These are phyloP conservation scores for Axea sp. DNA, from an alignment of 2,888 invertebrate species.

Conservation along the genomic window DNA sequence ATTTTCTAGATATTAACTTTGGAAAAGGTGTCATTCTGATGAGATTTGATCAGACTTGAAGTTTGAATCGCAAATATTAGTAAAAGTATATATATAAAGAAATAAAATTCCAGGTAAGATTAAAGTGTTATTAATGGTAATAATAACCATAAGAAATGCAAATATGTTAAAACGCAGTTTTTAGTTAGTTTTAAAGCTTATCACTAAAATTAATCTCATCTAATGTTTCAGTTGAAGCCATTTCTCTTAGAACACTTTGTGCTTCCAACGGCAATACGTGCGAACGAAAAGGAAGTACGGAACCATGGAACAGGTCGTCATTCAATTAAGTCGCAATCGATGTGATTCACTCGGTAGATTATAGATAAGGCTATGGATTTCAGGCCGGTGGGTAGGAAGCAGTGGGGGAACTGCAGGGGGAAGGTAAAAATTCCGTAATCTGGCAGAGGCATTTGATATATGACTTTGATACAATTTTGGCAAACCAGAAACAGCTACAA, in stretches of 20 bases:
- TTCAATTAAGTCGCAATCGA: constrained; percentile 59
- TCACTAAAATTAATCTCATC: constrained; percentile 22
- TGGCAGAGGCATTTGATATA: constrained; percentile 46
- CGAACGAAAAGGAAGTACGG: constrained; percentile 37
- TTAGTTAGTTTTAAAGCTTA: no score
- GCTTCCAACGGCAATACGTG: constrained; percentile 15
- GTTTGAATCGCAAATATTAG: no score
- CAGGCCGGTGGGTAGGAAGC: no score
- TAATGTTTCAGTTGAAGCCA: constrained; percentile 14
- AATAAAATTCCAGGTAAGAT: no score
- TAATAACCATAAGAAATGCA: no score
- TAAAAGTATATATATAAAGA: no score
- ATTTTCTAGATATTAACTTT: no score
- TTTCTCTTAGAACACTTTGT: constrained; percentile 14
- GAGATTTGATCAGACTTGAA: no score
- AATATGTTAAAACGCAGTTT: no score
- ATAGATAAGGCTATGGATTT: constrained; percentile 50
- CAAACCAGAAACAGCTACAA: constrained; percentile 50
- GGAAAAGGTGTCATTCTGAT: no score
- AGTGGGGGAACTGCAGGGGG: background rate
- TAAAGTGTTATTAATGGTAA: no score
- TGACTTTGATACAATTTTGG: constrained; percentile 55
- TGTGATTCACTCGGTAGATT: constrained; percentile 33
- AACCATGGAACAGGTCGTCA: constrained; percentile 40
- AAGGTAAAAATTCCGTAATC: constrained; percentile 53